These are phyloP conservation scores for Oreohelix idahoensis DNA, from an alignment of 1,140 invertebrate species.

Conservation along the genomic window DNA sequence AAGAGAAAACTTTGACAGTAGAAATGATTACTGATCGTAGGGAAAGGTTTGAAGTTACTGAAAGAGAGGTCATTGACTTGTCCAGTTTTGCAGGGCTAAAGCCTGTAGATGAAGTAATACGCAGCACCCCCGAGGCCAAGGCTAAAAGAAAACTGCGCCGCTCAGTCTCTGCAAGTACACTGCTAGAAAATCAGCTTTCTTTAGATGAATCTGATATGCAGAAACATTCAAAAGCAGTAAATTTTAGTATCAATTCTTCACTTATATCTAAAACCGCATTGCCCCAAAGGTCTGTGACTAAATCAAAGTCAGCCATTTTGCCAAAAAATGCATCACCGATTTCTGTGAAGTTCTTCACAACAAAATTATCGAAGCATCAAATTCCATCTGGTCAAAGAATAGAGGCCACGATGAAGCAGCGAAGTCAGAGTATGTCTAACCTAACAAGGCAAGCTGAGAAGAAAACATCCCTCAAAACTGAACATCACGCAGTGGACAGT, in stretches of 20 bases:
- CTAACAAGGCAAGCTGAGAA: background rate
- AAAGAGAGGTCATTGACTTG: background rate
- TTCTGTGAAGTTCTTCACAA: background rate
- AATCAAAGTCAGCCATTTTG: background rate
- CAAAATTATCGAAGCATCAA: background rate
- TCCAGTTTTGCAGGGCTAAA: background rate
- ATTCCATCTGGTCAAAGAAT: background rate
- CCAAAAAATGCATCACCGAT: background rate
- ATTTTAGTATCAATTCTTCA: background rate
- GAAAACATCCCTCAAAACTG: background rate
- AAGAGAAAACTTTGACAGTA: background rate
- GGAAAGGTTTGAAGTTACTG: background rate
- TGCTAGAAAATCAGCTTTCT: background rate
- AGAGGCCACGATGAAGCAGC: background rate
- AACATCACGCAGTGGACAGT: background rate
- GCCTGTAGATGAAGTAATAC: background rate
- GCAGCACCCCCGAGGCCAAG: background rate
- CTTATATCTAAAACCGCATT: background rate
- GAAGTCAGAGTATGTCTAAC: conserved; percentile 21
- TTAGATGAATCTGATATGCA: background rate
- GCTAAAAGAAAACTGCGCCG: conserved; percentile 6
- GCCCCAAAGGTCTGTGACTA: background rate
- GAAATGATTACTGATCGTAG: background rate
- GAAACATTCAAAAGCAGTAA: background rate
- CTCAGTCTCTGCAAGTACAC: background rate